A percentile compares a stretch with the other conserved stretches of the same genome.
Evolutionary conservation across 1,140 invertebrate species (phyloP).

Genomic region (Augochlora pura): DNA sequence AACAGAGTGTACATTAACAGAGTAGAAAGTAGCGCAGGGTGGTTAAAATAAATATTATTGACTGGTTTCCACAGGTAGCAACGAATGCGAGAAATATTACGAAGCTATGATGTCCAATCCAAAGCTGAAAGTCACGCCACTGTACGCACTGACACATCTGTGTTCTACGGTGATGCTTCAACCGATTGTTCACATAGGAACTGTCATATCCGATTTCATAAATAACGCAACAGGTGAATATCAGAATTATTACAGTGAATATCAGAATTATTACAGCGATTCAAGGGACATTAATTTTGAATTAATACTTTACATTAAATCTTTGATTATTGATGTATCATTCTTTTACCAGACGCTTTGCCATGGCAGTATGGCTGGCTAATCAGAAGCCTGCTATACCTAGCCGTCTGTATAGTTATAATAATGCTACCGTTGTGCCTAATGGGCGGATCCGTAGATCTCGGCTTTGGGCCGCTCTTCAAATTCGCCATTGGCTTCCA

Average conservation of each 20-base stretch:
- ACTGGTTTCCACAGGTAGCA: constrained; percentile 32
- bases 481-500: constrained; percentile 23
- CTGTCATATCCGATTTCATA: constrained; percentile 58
- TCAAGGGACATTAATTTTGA: no score
- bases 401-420: constrained; percentile 39
- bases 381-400: constrained; percentile 24
- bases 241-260: no score
- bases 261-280: no score
- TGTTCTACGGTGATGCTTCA: constrained; percentile 51
- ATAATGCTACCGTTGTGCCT: constrained; percentile 45
- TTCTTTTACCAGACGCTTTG: constrained; percentile 35
- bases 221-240: constrained; percentile 64
- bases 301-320: no score
- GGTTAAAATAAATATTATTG: not conserved
- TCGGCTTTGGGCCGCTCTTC: constrained; percentile 58
- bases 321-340: no score
- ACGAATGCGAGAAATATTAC: constrained; percentile 67
- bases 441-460: constrained; percentile 53
- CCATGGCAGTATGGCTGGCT: not conserved
- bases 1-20: no score
- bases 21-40: no score
- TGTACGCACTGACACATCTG: constrained; percentile 66
- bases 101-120: constrained; percentile 64
- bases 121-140: constrained; percentile 67
- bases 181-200: constrained; percentile 58